phyloP scores from a whole-genome alignment of 2,888 invertebrate species.

The Hemaris fuciformis region DNA sequence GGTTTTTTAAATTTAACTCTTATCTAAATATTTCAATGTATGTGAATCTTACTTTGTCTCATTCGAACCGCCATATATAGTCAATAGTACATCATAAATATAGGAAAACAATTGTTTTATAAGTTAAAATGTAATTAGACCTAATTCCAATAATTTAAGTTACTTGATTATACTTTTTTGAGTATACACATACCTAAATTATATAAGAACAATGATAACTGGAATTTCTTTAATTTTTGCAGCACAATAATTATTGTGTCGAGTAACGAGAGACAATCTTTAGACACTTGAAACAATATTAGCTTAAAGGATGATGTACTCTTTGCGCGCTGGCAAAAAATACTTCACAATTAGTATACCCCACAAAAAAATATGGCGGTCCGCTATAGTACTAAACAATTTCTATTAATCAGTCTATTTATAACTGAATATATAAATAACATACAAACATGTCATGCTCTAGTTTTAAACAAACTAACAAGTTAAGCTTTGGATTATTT shows the following conservation, averaged over 20 bases:
- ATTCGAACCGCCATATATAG: not conserved
- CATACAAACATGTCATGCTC: constrained; percentile 43
- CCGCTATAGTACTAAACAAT: constrained; percentile 17
- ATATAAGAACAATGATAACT: too few species aligned
- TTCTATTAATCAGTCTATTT: constrained; percentile 29
- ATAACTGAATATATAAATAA: constrained; percentile 30
- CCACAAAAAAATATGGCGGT: constrained; percentile 4
- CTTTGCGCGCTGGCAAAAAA: too few species aligned
- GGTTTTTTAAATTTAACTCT: not conserved
- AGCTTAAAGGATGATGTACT: too few species aligned
- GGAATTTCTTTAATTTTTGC: too few species aligned
- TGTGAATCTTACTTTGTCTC: not conserved
- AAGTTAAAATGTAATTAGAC: not conserved
- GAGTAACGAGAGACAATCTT: too few species aligned
- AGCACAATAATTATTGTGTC: too few species aligned
- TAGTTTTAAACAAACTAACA: constrained; percentile 42
- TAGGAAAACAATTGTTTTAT: not conserved
- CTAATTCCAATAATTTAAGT: too few species aligned
- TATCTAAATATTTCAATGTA: not conserved
- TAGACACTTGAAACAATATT: too few species aligned
- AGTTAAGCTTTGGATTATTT: constrained; percentile 59
- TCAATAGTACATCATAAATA: not conserved
- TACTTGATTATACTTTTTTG: too few species aligned
- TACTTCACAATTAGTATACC: not conserved
- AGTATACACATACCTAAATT: too few species aligned